These are phyloP conservation scores for Dipodomys merriami DNA, from an alignment of 2,113 vertebrate genomes.

Conservation along the genomic window DNA sequence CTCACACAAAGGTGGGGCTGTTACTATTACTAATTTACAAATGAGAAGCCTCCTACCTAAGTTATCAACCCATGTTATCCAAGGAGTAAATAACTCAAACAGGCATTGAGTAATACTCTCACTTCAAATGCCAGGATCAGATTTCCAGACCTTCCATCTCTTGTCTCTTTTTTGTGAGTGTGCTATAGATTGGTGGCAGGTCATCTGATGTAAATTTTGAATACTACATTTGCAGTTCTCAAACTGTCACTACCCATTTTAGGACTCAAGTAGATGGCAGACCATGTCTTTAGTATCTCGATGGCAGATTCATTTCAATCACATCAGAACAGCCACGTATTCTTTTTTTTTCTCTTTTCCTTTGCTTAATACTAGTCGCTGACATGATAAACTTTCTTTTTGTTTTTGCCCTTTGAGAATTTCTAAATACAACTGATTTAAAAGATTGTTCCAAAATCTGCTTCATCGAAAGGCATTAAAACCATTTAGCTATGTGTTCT, in stretches of 20 bases:
- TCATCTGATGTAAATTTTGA: not conserved
- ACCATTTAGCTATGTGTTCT: too few relatives aligned
- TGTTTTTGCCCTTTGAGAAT: too few relatives aligned
- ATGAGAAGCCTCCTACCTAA: not conserved
- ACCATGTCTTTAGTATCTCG: not conserved
- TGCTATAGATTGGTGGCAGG: not conserved
- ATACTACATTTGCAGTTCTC: not conserved
- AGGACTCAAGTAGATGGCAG: not conserved
- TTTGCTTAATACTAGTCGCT: too few relatives aligned
- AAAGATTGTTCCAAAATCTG: too few relatives aligned
- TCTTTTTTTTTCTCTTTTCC: not conserved
- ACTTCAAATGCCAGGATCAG: not conserved
- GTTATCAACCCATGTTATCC: not conserved
- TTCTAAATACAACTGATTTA: too few relatives aligned
- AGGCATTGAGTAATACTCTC: not conserved
- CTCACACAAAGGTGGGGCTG: not conserved
- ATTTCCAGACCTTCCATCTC: not conserved
- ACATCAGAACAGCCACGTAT: not conserved
- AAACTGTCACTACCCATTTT: not conserved
- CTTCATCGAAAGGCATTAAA: too few relatives aligned
- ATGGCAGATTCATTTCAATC: not conserved
- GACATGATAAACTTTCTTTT: too few relatives aligned
- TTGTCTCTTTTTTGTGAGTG: not conserved
- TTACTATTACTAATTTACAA: not conserved
- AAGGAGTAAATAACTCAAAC: not conserved